Evolutionary conservation across 2,113 vertebrate species (phyloP).

Genomic region (Circaetus gallicus): DNA sequence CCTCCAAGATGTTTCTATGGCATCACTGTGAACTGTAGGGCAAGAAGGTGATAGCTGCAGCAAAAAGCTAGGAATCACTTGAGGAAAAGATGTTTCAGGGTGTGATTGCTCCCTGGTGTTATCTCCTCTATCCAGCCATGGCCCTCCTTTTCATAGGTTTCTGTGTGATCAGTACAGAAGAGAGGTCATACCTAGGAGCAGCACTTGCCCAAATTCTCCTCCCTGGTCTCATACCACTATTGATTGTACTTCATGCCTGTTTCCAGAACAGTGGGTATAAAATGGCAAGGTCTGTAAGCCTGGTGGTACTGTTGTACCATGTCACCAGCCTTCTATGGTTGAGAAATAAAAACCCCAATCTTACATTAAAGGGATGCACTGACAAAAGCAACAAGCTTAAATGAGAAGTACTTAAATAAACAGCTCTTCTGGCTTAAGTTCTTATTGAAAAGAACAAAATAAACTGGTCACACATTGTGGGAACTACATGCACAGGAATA

Average conservation of each 20-base stretch:
- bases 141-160: neutral
- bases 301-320: neutral
- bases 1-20: neutral
- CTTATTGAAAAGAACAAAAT: neutral
- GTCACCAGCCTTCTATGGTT: neutral
- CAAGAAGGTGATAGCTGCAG: neutral
- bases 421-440: neutral
- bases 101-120: neutral
- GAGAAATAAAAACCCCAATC: neutral
- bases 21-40: neutral
- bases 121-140: neutral
- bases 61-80: neutral
- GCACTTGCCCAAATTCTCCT: neutral
- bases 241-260: neutral
- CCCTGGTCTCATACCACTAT: neutral
- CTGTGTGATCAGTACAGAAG: neutral
- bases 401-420: neutral
- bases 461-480: neutral
- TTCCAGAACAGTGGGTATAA: neutral
- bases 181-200: neutral
- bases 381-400: neutral
- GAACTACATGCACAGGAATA: neutral
- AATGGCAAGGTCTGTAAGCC: neutral
- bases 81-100: neutral
- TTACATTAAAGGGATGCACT: neutral